Evolutionary conservation across 2,888 invertebrate species (phyloP).

Genomic region (Eupithecia abbreviata): DNA sequence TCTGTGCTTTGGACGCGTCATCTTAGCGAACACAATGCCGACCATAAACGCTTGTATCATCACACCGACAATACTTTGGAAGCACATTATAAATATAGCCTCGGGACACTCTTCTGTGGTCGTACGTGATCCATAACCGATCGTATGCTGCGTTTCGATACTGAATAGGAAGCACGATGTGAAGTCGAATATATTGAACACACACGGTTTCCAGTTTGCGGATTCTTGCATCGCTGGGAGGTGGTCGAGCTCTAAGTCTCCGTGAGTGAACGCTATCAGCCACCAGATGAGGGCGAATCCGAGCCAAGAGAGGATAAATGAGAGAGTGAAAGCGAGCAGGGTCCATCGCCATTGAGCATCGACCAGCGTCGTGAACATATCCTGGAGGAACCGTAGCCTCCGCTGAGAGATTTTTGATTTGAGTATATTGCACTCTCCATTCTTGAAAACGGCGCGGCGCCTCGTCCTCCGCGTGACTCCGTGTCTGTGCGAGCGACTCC

Average conservation of each 20-base stretch:
- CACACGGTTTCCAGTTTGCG: constrained; percentile 90
- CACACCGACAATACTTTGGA: constrained; percentile 94
- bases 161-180: constrained; percentile 95
- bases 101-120: constrained; percentile 95
- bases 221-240: constrained; percentile 76
- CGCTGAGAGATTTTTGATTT: constrained; percentile 94
- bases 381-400: constrained; percentile 89
- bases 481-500: constrained; percentile 87
- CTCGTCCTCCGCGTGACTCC: constrained; percentile 88
- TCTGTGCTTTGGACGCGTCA: constrained; percentile 95
- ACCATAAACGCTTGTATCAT: constrained; percentile 92
- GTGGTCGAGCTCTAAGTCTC: constrained; percentile 88
- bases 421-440: constrained; percentile 97
- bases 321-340: constrained; percentile 91
- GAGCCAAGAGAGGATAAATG: constrained; percentile 94
- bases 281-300: constrained; percentile 94
- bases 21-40: constrained; percentile 95
- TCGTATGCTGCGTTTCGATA: constrained; percentile 96
- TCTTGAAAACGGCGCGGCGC: constrained; percentile 95
- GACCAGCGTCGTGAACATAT: constrained; percentile 94
- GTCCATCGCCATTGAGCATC: constrained; percentile 97
- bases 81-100: constrained; percentile 94
- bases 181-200: constrained; percentile 91
- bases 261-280: constrained; percentile 93
- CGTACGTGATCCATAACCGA: constrained; percentile 93